Conservation (phyloP, 2,113 vertebrate genomes). For the Cnemophilus loriae region DNA sequence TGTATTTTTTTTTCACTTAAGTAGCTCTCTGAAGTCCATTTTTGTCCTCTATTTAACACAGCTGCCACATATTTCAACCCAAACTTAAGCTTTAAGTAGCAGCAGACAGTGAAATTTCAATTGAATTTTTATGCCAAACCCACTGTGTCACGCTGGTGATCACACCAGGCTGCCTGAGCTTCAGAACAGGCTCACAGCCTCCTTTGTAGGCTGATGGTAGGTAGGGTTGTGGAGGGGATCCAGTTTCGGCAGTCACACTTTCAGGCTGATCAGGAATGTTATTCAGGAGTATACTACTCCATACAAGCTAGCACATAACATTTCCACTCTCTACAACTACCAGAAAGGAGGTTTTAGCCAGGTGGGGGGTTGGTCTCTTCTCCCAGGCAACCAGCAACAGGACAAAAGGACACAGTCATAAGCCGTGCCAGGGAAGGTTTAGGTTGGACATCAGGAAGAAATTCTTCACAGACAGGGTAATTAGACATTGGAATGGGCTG, state of each 20-base stretch:
- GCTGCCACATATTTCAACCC: not conserved
- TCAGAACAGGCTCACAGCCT: not conserved
- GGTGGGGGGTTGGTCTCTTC: not conserved
- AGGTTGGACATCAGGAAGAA: not conserved
- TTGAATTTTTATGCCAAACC: not conserved
- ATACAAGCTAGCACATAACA: not conserved
- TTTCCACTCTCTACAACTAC: not conserved
- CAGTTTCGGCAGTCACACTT: not conserved
- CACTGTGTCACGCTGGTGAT: not conserved
- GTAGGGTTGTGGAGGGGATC: not conserved
- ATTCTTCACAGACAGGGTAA: not conserved
- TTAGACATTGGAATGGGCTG: not conserved
- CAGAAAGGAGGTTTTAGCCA: not conserved
- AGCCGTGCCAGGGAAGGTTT: not conserved
- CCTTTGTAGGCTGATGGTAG: not conserved
- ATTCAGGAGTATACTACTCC: not conserved
- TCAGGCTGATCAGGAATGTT: not conserved
- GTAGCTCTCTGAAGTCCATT: not conserved
- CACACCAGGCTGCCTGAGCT: not conserved
- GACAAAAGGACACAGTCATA: not conserved
- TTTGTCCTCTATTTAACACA: not conserved
- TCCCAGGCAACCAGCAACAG: not conserved
- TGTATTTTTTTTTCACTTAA: not conserved
- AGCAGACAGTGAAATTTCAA: not conserved
- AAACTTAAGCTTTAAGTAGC: fast-evolving